These are phyloP conservation scores for Pyrgus malvae DNA, from an alignment of 2,888 invertebrate genomes.

Conservation along the genomic window DNA sequence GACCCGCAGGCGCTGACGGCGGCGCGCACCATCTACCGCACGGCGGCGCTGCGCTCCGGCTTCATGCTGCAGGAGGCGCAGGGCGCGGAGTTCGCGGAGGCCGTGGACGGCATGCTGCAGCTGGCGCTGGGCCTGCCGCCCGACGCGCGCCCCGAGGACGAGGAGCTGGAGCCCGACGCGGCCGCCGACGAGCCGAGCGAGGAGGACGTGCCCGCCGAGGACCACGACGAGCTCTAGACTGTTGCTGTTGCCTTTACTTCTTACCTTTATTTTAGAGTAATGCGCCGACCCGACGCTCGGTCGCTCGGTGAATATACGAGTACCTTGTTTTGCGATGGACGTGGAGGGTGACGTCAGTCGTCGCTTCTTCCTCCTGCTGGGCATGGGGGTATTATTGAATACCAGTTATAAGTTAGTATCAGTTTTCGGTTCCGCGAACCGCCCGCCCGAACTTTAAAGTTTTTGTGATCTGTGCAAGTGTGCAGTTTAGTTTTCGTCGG, in stretches of 20 bases:
- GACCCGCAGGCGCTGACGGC: conserved; percentile 91
- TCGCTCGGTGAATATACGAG: too few species aligned
- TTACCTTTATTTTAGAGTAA: background rate
- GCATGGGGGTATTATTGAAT: too few species aligned
- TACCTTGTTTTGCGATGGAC: too few species aligned
- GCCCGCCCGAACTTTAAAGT: background rate
- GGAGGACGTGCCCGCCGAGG: conserved; percentile 39
- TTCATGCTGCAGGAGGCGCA: conserved; percentile 87
- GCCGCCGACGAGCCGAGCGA: conserved; percentile 35
- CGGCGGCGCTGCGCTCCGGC: conserved; percentile 95
- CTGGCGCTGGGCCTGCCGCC: conserved; percentile 88
- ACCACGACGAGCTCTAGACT: conserved; percentile 59
- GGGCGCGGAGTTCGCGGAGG: conserved; percentile 90
- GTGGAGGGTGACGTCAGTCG: too few species aligned
- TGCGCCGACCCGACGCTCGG: too few species aligned
- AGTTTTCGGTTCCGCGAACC: too few species aligned
- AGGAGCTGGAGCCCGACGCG: conserved; percentile 39
- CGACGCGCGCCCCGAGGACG: conserved; percentile 80
- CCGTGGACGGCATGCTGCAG: conserved; percentile 95
- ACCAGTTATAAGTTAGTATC: too few species aligned
- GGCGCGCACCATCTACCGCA: conserved; percentile 94
- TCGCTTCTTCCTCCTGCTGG: too few species aligned
- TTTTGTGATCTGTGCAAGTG: background rate
- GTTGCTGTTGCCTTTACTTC: background rate
- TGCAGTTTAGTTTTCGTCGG: background rate